Evolutionary conservation across 1,140 invertebrate genomes (phyloP).

Genomic region (Melanaphis sacchari): DNA sequence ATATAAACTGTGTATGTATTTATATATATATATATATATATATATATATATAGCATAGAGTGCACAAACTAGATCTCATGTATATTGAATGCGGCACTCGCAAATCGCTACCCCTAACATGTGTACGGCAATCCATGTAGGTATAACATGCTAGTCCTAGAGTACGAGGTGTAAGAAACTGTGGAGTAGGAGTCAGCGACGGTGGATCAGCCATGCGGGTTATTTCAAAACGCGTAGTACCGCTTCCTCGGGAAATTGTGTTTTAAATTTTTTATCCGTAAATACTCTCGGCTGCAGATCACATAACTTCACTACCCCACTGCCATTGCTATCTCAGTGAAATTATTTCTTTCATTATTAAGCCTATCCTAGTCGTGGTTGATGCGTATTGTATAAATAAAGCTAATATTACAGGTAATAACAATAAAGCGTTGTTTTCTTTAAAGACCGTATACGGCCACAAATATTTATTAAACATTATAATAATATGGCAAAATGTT

Average conservation of each 20-base stretch:
- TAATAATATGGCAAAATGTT: not conserved
- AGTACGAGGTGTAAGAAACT: not conserved
- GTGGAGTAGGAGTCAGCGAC: too few relatives aligned
- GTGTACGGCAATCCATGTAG: not conserved
- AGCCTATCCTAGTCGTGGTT: not conserved
- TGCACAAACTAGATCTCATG: not conserved
- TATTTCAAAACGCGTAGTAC: not conserved
- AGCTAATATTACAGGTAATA: not conserved
- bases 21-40: not conserved
- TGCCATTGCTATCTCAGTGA: not conserved
- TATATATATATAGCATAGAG: not conserved
- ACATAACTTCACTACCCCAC: not conserved
- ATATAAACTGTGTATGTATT: not conserved
- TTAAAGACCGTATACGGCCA: not conserved
- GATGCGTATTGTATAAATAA: not conserved
- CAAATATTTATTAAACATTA: not conserved
- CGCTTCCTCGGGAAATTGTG: conserved; percentile 18
- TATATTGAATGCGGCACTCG: conserved; percentile 13
- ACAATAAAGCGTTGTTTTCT: not conserved
- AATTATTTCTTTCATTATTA: not conserved
- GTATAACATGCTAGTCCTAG: not conserved
- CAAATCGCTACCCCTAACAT: not conserved
- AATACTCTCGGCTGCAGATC: not conserved
- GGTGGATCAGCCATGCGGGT: not conserved
- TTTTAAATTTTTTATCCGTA: conserved; percentile 37